Conservation (phyloP, 2,888 invertebrate species). For the Volucella bombylans region DNA sequence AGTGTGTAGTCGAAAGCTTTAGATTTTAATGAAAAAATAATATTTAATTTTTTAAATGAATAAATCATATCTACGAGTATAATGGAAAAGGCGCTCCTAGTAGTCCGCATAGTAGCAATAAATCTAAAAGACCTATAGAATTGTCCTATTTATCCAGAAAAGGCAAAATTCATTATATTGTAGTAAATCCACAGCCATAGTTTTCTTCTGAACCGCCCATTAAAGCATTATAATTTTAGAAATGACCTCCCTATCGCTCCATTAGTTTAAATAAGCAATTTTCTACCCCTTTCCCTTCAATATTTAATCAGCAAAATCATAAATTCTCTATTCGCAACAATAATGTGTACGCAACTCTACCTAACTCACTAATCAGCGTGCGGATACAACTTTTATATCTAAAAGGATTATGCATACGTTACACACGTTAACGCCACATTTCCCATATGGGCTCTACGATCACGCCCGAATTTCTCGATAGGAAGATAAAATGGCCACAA, state of each 20-base stretch:
- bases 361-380: conserved; percentile 29
- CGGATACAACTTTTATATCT: conserved; percentile 26
- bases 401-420: conserved; percentile 13
- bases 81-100: too few relatives aligned
- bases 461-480: conserved; percentile 25
- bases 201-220: too few relatives aligned
- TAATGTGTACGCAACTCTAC: conserved; percentile 36
- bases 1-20: too few relatives aligned
- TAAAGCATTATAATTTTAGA: conserved; percentile 24
- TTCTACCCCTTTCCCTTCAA: neutral
- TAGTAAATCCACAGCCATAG: too few relatives aligned
- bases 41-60: too few relatives aligned
- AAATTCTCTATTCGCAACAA: conserved; percentile 15
- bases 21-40: too few relatives aligned
- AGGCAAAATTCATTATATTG: too few relatives aligned
- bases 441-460: conserved; percentile 16
- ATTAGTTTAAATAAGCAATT: conserved; percentile 16
- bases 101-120: too few relatives aligned
- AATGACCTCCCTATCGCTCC: conserved; percentile 12
- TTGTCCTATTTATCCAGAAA: too few relatives aligned
- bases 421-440: conserved; percentile 5
- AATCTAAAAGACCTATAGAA: too few relatives aligned
- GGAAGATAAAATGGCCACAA: conserved; percentile 16
- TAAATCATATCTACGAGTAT: too few relatives aligned
- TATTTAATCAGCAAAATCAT: conserved; percentile 12